phyloP scores from a whole-genome alignment of 2,797 vertebrate genomes.

The Myoxocephalus aenaeus region DNA sequence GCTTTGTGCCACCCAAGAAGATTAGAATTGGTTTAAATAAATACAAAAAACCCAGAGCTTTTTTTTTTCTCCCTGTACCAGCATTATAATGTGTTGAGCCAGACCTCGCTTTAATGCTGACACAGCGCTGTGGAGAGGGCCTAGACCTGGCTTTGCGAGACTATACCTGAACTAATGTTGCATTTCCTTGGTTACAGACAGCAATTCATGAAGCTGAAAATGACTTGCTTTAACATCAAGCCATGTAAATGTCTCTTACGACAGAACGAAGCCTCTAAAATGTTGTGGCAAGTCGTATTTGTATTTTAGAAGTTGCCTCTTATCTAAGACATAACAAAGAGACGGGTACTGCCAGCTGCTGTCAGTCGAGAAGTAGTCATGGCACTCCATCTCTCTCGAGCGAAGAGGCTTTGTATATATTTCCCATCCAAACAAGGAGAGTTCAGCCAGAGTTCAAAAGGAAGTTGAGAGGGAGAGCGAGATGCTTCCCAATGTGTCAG shows the following conservation, averaged over 20 bases:
- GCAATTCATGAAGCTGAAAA: slow-evolving; percentile 11
- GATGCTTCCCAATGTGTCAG: slow-evolving; percentile 45
- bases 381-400: slow-evolving; percentile 49
- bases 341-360: slow-evolving; percentile 43
- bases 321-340: slow-evolving; percentile 49
- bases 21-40: background rate
- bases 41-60: background rate
- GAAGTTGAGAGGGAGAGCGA: slow-evolving; percentile 53
- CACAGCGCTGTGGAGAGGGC: background rate
- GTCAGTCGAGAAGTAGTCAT: slow-evolving; percentile 51
- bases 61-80: background rate
- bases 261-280: slow-evolving; percentile 12
- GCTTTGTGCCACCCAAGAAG: background rate
- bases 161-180: slow-evolving; percentile 1
- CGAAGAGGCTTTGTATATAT: slow-evolving; percentile 55
- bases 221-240: slow-evolving; percentile 21
- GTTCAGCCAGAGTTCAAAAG: slow-evolving; percentile 76
- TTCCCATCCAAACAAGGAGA: slow-evolving; percentile 57
- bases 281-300: slow-evolving; percentile 30
- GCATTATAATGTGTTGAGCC: background rate
- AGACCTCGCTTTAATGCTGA: background rate
- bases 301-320: slow-evolving; percentile 33
- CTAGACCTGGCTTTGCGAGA: background rate
- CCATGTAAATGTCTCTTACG: background rate
- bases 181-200: slow-evolving; percentile 2